Evolutionary conservation across 2,888 invertebrate genomes (phyloP), one percentile per base, ranked within the genome.

Genomic region (Ctenicera cuprea): DNA sequence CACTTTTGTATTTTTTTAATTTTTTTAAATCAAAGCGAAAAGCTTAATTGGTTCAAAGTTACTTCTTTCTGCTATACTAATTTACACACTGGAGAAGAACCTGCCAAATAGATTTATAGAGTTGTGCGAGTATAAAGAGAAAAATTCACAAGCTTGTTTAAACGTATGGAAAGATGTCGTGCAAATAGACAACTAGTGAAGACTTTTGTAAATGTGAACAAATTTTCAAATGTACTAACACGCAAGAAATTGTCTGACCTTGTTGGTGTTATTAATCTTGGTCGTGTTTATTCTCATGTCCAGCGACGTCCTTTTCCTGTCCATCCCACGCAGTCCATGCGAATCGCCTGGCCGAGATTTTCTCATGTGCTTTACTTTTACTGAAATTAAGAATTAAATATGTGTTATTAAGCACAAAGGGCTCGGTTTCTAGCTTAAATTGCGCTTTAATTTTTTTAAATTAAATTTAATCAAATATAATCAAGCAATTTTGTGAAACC

Each of bases 271-370:
- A 74, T 74, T 74, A 74, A 74, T 74, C 74, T 62, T 52, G 52
- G 70, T 67, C 54, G 70, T 62, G 70, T 74, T 73, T 71, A 45
- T 68, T 75, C 65, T 71, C 72, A 57, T 75, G 75, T 75, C 75
- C 75, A 69, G 71, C 74, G 68, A 71, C 71, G 71, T 74, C 69
- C 70, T 74, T 75, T 76, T 79, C 74, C 79, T 77, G 80, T 81
- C 77, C 85, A 80, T 81, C 85, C 85, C 84, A 84, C 84, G 83
- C 84, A 83, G 82, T 75, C 84, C 85, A 86, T 86, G 86, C 86
- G 86, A 86, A 85, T 85, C 85, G 81, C 80, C 80, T 83, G 82
- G 80, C 82, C 82, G 81, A 83, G 83, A 83, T 84, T 84, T 86
- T 86, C 86, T 85, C 86, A 86, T 85, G 86, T 85, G 82, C 81